These are phyloP conservation scores for Scaptomyza parva DNA, from an alignment of 2,888 invertebrate genomes.

Conservation along the genomic window DNA sequence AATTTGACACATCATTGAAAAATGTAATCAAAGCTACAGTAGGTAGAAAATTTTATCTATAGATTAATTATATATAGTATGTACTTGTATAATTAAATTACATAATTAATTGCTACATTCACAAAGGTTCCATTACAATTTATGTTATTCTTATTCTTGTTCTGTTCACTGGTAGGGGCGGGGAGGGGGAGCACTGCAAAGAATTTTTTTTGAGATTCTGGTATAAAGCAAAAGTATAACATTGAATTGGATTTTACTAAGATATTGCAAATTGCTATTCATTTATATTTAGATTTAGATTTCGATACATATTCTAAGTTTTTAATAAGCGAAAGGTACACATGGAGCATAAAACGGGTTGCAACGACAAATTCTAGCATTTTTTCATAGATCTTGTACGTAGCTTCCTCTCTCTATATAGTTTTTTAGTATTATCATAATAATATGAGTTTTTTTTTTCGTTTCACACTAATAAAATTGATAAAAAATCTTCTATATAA, in stretches of 20 bases:
- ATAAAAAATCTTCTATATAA: constrained; percentile 78
- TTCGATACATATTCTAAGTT: constrained; percentile 65
- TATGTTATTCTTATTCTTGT: background rate
- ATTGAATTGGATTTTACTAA: constrained; percentile 52
- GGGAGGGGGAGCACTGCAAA: too few relatives aligned
- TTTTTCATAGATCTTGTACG: constrained; percentile 32
- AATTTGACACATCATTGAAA: constrained; percentile 80
- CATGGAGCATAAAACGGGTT: constrained; percentile 79
- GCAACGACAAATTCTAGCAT: constrained; percentile 35
- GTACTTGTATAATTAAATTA: constrained; percentile 44
- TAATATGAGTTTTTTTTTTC: constrained; percentile 24
- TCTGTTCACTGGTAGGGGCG: constrained; percentile 16
- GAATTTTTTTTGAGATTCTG: background rate
- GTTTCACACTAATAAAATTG: constrained; percentile 70
- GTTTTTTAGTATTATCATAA: constrained; percentile 18
- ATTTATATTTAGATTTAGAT: constrained; percentile 33
- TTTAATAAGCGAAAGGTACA: constrained; percentile 80
- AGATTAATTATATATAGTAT: constrained; percentile 37
- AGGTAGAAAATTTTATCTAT: constrained; percentile 78
- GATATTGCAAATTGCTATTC: constrained; percentile 55
- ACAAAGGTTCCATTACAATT: constrained; percentile 66
- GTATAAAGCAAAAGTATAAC: constrained; percentile 46
- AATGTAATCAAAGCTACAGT: constrained; percentile 79
- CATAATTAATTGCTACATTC: constrained; percentile 67
- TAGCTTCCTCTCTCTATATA: constrained; percentile 41